Evolutionary conservation across 2,797 vertebrate genomes (phyloP), one percentile per base, ranked within the genome.

Genomic region (Gallinago solitaria): DNA sequence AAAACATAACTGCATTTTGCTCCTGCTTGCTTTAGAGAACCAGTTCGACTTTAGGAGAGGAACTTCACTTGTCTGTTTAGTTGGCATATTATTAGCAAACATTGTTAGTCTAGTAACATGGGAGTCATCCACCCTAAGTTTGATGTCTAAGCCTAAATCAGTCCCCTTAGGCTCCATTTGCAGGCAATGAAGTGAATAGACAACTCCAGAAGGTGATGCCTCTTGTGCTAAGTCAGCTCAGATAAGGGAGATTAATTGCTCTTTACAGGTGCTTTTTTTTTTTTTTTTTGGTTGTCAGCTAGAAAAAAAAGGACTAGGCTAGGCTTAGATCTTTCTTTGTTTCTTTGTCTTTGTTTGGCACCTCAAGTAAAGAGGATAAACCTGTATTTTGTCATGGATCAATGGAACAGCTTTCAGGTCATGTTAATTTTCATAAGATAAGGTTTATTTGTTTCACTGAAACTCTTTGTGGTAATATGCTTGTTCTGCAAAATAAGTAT

Each of bases 211-310:
- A 86, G 61, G 79, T 15, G 37, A 81, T 94, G 73, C 33, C 70
- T 88, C 68, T 93, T 35, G 75, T 2, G 9, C 73, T 70, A 89
- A 95, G 48, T 89, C 82, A 83, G 57, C 65, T 95, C 79, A 94
- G 87, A 83, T 91, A 93, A 91, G 45, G 57, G 64, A 91, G 73
- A 95, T 95, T 83, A 95, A 95, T 95, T 91, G 57, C 75, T 75
- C 69, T 78, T 91, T 92, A 88, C 33, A 61, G 61, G 65, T 94
- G 11, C 20, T 9, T 45, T 45, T 45, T 48, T 48, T 23, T 23
- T 53, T 53, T 87, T 87, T 95, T 90, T 89, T 63, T 4, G 3
- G 6, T 91, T 86, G 70, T 54, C 69, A 51, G 33, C 43, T 67
- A 65, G 47, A 56, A 33, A 87, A 33, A 87, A 82, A 73, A 54